These are phyloP conservation scores for Yponomeuta plumbellus DNA, from an alignment of 2,888 invertebrate genomes.

Conservation along the genomic window DNA sequence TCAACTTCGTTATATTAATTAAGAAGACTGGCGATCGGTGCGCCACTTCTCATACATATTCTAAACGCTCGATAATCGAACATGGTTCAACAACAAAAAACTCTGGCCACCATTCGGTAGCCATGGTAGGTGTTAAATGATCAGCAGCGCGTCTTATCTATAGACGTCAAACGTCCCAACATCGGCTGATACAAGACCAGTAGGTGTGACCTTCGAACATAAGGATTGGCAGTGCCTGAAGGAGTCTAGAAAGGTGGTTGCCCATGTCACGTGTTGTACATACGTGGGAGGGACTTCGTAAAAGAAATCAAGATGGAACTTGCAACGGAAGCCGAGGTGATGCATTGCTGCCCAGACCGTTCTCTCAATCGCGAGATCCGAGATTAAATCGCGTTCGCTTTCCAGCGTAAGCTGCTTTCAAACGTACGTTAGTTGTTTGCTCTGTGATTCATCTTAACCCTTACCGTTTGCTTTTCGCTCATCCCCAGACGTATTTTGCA, in stretches of 20 bases:
- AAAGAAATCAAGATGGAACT: slow-evolving; percentile 67
- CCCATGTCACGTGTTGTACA: slow-evolving; percentile 36
- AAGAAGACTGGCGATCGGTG: background rate
- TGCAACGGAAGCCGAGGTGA: slow-evolving; percentile 71
- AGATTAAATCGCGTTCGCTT: slow-evolving; percentile 64
- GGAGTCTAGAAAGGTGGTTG: slow-evolving; percentile 6
- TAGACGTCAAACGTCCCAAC: slow-evolving; percentile 46
- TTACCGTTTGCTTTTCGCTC: background rate
- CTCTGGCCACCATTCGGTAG: slow-evolving; percentile 47
- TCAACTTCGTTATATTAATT: slow-evolving; percentile 7
- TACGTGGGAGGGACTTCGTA: slow-evolving; percentile 62
- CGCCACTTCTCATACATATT: slow-evolving; percentile 18
- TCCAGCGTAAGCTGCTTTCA: slow-evolving; percentile 54
- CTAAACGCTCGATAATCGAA: slow-evolving; percentile 21
- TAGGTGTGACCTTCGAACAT: slow-evolving; percentile 20
- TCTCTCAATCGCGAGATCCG: slow-evolving; percentile 57
- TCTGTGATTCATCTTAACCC: slow-evolving; percentile 39
- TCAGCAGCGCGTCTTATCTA: slow-evolving; percentile 54
- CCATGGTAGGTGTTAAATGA: slow-evolving; percentile 58
- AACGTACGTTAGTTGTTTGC: slow-evolving; percentile 47
- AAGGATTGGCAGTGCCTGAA: background rate
- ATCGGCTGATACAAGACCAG: slow-evolving; percentile 40
- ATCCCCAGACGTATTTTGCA: background rate
- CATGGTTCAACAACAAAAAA: slow-evolving; percentile 23
- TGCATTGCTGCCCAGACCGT: slow-evolving; percentile 59